Evolutionary conservation across 2,113 vertebrate genomes (phyloP), one percentile per base, ranked within the genome.

Genomic region (Xiphophorus hellerii): DNA sequence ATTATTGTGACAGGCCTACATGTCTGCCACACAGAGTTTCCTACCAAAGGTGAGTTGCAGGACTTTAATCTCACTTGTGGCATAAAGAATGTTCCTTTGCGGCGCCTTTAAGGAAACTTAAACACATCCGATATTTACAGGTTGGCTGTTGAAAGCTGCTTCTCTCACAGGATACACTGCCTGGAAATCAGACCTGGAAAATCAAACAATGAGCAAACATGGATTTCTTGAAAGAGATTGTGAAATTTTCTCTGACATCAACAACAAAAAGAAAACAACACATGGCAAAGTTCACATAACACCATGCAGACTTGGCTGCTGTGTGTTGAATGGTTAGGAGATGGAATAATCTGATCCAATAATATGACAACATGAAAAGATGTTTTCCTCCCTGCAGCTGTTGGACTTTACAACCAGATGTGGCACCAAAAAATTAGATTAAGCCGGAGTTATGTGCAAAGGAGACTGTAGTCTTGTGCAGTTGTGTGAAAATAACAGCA

Each of bases 61-160:
- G 17, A 51, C 2, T 3, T 25, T n/a, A 17, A 60, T 68, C 39
- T 54, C 62, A 61, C 67, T 71, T 61, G 74, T 28, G 51, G 37
- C 27, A 64, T 37, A 31, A 33, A 84, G 60, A 10, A 54, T 54
- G 62, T 72, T 82, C 74, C 69, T 75, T 14, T 76, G 78, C 10
- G 25, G 37, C 28, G 62, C 33, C 66, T 68, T 67, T 62, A 73
- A 83, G 66, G 86, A 89, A 87, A 69, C 58, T 71, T 51, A 12
- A 37, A 54, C 62, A 39, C 76, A 82, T 83, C 66, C 48, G 30
- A 81, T 87, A 83, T 89, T 87, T 88, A 79, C 69, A 67, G 62
- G 73, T 31, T 66, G 70, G 35, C 60, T 78, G 76, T 76, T 2
- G 15, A 63, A 78, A 85, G 65, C 15, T 29, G 7, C 35, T 37